These are phyloP conservation scores for Cisticola juncidis DNA, from an alignment of 2,113 vertebrate species.

Conservation along the genomic window DNA sequence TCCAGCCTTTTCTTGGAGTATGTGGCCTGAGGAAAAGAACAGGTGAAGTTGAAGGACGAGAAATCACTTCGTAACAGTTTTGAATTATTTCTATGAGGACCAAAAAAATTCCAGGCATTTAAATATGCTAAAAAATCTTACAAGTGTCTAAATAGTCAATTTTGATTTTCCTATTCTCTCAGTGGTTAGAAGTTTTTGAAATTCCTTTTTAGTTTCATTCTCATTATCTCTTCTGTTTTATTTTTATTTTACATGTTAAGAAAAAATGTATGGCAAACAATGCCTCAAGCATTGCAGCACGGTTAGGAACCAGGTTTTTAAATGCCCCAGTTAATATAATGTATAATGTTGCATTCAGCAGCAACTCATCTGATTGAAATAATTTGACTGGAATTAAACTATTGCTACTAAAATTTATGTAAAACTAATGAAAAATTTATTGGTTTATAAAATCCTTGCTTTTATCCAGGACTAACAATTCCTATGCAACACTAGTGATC, in stretches of 20 bases:
- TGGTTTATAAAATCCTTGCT: conserved; percentile 75
- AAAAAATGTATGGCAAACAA: conserved; percentile 5
- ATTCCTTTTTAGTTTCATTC: background rate
- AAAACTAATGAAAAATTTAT: conserved; percentile 81
- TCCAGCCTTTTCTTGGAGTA: background rate
- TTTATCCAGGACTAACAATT: conserved; percentile 78
- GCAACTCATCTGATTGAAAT: conserved; percentile 61
- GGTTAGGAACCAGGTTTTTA: conserved; percentile 16
- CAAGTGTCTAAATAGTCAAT: background rate
- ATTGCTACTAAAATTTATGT: conserved; percentile 75
- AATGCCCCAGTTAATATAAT: conserved; percentile 46
- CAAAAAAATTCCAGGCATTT: background rate
- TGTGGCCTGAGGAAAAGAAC: background rate
- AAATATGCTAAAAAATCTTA: background rate
- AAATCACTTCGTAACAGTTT: background rate
- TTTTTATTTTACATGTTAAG: conserved; percentile 44
- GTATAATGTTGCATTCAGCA: conserved; percentile 32
- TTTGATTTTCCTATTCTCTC: background rate
- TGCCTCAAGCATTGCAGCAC: background rate
- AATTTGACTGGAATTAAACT: conserved; percentile 76
- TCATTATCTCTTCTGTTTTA: conserved; percentile 6
- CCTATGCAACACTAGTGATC: conserved; percentile 70
- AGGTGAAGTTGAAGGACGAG: background rate
- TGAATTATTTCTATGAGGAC: background rate
- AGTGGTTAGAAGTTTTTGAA: background rate